These are phyloP conservation scores for Sinodicranocentrus sp. DNA, from an alignment of 2,888 invertebrate species.

Conservation along the genomic window DNA sequence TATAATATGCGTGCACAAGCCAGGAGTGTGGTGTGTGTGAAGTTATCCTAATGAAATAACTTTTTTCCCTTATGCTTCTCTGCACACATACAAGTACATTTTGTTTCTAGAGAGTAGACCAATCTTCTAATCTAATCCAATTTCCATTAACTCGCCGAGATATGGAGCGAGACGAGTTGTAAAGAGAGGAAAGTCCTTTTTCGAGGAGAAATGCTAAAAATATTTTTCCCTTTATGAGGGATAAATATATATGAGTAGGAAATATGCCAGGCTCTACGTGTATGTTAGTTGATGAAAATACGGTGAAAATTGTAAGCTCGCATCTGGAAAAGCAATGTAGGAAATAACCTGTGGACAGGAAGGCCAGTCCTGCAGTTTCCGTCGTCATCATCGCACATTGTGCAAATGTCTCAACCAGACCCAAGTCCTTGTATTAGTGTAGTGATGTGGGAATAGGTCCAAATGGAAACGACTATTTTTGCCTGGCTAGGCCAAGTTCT, in stretches of 20 bases:
- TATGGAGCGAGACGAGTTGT: constrained; percentile 28
- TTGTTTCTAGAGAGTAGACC: constrained; percentile 21
- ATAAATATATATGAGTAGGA: neutral
- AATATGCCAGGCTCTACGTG: neutral
- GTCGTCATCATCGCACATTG: neutral
- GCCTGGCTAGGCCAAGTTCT: too few species aligned
- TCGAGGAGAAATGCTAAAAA: neutral
- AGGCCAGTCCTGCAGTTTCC: constrained; percentile 27
- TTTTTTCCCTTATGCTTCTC: neutral
- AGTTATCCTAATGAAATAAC: too few species aligned
- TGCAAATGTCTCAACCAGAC: constrained; percentile 2
- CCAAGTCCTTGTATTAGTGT: neutral
- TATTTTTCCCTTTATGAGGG: neutral
- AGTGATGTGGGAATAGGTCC: neutral
- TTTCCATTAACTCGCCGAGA: constrained; percentile 33
- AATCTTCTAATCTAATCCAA: constrained; percentile 48
- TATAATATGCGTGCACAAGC: too few species aligned
- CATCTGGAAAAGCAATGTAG: neutral
- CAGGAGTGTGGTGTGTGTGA: too few species aligned
- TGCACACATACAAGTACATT: too few species aligned
- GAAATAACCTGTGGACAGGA: constrained; percentile 32
- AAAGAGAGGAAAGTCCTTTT: constrained; percentile 25
- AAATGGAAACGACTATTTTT: too few species aligned
- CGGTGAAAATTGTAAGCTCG: neutral
- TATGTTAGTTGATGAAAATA: neutral